phyloP scores from a whole-genome alignment of 2,888 invertebrate genomes.

The Priocnemis perturbator region DNA sequence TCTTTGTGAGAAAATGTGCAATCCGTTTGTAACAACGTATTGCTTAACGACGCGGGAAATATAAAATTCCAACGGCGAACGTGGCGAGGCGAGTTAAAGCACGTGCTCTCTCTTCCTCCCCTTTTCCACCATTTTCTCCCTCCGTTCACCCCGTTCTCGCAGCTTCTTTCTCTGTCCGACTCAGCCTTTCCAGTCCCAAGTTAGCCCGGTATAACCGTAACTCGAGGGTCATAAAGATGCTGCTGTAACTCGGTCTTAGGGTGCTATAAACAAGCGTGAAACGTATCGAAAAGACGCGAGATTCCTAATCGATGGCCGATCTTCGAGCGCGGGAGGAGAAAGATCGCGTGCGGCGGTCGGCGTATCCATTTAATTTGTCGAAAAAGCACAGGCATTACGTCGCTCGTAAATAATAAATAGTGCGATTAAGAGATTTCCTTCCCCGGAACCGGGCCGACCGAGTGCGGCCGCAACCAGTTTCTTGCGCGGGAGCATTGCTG shows the following conservation, averaged over 20 bases:
- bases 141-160: too few relatives aligned
- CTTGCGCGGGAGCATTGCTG: too few relatives aligned
- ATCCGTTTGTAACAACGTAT: conserved; percentile 27
- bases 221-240: conserved; percentile 22
- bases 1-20: conserved; percentile 19
- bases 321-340: conserved; percentile 2
- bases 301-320: conserved; percentile 19
- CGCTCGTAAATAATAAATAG: conserved; percentile 2
- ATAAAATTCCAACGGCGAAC: conserved; percentile 29
- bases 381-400: too few relatives aligned
- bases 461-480: too few relatives aligned
- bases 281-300: conserved; percentile 16
- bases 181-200: background rate
- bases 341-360: background rate
- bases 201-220: conserved; percentile 21
- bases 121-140: background rate
- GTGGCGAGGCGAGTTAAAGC: too few relatives aligned
- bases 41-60: conserved; percentile 32
- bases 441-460: too few relatives aligned
- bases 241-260: conserved; percentile 23
- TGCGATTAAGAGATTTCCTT: too few relatives aligned
- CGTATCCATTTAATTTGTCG: too few relatives aligned
- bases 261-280: conserved; percentile 19
- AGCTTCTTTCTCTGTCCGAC: too few relatives aligned
- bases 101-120: background rate